Evolutionary conservation across 2,888 invertebrate species (phyloP).

Genomic region (Papilio protenor): DNA sequence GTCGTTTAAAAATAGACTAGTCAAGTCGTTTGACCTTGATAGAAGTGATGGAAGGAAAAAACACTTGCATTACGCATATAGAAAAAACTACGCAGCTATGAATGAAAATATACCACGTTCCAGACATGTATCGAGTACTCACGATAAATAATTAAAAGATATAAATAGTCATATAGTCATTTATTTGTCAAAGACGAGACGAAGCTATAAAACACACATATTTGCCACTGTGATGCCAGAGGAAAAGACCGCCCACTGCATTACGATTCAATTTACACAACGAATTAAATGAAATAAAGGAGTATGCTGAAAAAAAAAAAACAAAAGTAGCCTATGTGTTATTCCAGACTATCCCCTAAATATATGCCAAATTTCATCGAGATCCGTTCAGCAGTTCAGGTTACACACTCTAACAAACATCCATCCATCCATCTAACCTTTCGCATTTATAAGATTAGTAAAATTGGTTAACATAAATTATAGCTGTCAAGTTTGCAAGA

Average conservation of each 20-base stretch:
- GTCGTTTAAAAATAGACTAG: neutral
- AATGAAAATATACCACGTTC: slow-evolving; percentile 8
- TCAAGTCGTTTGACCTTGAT: neutral
- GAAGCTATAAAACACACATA: neutral
- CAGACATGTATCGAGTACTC: neutral
- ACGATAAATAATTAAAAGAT: slow-evolving; percentile 1
- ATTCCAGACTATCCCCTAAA: too few relatives aligned
- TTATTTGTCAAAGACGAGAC: slow-evolving; percentile 11
- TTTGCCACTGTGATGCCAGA: slow-evolving; percentile 1
- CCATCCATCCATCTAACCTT: too few relatives aligned
- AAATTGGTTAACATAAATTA: too few relatives aligned
- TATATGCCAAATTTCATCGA: too few relatives aligned
- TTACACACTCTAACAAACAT: too few relatives aligned
- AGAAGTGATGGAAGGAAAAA: neutral
- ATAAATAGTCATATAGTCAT: slow-evolving; percentile 15
- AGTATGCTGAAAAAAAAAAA: neutral
- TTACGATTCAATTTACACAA: neutral
- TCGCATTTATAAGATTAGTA: too few relatives aligned
- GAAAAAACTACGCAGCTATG: neutral
- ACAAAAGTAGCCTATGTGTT: too few relatives aligned
- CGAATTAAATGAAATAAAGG: neutral
- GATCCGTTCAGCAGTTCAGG: too few relatives aligned
- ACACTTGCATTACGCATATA: neutral
- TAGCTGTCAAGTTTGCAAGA: too few relatives aligned
- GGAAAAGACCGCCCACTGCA: slow-evolving; percentile 9